Percentiles rank a stretch among this genome's conserved stretches.
Conservation (phyloP, 2,113 vertebrate species). For the Ochotona curzoniae region DNA sequence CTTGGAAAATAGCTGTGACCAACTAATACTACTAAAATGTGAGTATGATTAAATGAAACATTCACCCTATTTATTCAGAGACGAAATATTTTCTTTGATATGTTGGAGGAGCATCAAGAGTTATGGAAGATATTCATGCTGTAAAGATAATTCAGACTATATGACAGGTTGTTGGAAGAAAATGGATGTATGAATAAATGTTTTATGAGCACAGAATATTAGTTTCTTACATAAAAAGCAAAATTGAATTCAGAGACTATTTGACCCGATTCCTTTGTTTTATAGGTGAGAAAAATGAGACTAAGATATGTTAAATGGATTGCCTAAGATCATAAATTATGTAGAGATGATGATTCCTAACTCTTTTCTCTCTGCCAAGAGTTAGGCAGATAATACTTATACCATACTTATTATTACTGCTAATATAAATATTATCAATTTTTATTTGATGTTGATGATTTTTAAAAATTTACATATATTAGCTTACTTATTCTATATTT, state of each 20-base stretch:
- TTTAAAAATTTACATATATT: background rate
- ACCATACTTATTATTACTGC: background rate
- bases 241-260: conserved; percentile 59
- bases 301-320: background rate
- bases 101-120: conserved; percentile 43
- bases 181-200: conserved; percentile 19
- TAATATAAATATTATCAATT: conserved; percentile 1
- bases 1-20: conserved; percentile 61
- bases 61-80: conserved; percentile 38
- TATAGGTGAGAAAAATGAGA: conserved; percentile 49
- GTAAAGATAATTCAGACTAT: conserved; percentile 42
- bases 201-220: conserved; percentile 49
- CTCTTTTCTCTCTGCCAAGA: background rate
- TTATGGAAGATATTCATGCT: conserved; percentile 38
- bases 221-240: conserved; percentile 18
- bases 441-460: conserved; percentile 15
- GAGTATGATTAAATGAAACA: conserved; percentile 48
- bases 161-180: conserved; percentile 42
- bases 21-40: conserved; percentile 67
- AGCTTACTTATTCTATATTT: background rate
- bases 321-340: background rate
- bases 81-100: conserved; percentile 51
- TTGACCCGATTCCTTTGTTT: conserved; percentile 21
- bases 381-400: background rate
- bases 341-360: background rate